phyloP scores from a whole-genome alignment of 2,888 invertebrate species.

The Acanthopleura granulata region DNA sequence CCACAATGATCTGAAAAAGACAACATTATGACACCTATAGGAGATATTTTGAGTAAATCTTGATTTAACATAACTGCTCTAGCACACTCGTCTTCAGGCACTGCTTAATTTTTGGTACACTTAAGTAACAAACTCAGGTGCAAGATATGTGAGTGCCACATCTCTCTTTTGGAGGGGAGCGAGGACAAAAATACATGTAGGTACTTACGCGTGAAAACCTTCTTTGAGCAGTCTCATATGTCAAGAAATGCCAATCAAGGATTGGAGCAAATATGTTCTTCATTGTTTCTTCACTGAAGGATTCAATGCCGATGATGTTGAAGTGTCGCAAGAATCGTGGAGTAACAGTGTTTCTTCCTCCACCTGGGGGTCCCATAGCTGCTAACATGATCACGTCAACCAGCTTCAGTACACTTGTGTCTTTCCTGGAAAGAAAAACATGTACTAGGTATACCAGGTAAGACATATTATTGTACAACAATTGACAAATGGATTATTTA shows the following conservation, averaged over 20 bases:
- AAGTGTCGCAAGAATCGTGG: slow-evolving; percentile 67
- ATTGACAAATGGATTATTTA: no score
- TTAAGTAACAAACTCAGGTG: background rate
- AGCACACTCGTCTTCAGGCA: background rate
- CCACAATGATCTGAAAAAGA: slow-evolving; percentile 61
- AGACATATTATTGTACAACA: no score
- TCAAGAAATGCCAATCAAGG: slow-evolving; percentile 68
- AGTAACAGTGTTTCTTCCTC: slow-evolving; percentile 66
- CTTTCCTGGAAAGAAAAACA: slow-evolving; percentile 53
- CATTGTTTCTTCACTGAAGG: slow-evolving; percentile 68
- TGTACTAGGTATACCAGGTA: no score
- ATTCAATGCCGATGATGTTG: slow-evolving; percentile 66
- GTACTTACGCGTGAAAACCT: slow-evolving; percentile 62
- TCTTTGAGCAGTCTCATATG: slow-evolving; percentile 60
- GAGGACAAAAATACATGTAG: background rate
- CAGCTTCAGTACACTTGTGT: slow-evolving; percentile 61
- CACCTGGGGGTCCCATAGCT: slow-evolving; percentile 69
- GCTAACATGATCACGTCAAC: slow-evolving; percentile 65
- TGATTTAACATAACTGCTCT: no score
- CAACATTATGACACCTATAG: background rate
- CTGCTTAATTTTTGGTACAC: background rate
- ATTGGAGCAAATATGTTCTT: slow-evolving; percentile 68
- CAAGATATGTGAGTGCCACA: no score
- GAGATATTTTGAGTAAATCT: no score
- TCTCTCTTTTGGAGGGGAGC: background rate